Evolutionary conservation across 2,888 invertebrate genomes (phyloP).

Genomic region (Hypomecis atomaria): DNA sequence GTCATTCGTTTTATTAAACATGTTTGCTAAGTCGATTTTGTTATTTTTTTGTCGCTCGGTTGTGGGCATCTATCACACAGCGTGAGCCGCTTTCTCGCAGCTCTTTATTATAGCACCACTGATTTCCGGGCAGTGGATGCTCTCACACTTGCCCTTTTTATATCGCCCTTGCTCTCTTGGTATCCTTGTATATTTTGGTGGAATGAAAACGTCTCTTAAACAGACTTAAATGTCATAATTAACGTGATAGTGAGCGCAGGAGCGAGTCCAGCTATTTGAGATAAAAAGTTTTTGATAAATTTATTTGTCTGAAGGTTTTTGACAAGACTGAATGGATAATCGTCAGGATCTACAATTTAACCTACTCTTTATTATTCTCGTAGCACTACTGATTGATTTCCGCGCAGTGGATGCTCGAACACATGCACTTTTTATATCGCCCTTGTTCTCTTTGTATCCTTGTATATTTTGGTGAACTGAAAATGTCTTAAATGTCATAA

Average conservation of each 20-base stretch:
- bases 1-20: conserved; percentile 84
- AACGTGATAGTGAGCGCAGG: too few species aligned
- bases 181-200: not conserved
- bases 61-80: conserved; percentile 81
- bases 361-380: conserved; percentile 83
- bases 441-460: conserved; percentile 5
- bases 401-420: conserved; percentile 62
- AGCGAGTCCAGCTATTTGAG: too few species aligned
- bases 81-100: conserved; percentile 80
- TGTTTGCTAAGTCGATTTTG: conserved; percentile 83
- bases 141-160: conserved; percentile 50
- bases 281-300: too few species aligned
- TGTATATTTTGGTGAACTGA: not conserved
- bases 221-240: too few species aligned
- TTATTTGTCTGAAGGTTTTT: too few species aligned
- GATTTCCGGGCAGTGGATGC: conserved; percentile 74
- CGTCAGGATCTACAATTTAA: too few species aligned
- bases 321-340: too few species aligned
- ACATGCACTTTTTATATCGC: conserved; percentile 47
- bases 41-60: conserved; percentile 79
- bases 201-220: too few species aligned
- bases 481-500: too few species aligned
- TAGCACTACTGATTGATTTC: conserved; percentile 78
- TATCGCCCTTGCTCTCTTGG: conserved; percentile 19
- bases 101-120: conserved; percentile 79